phyloP scores from a whole-genome alignment of 2,797 vertebrate species.

The Decapterus maruadsi region DNA sequence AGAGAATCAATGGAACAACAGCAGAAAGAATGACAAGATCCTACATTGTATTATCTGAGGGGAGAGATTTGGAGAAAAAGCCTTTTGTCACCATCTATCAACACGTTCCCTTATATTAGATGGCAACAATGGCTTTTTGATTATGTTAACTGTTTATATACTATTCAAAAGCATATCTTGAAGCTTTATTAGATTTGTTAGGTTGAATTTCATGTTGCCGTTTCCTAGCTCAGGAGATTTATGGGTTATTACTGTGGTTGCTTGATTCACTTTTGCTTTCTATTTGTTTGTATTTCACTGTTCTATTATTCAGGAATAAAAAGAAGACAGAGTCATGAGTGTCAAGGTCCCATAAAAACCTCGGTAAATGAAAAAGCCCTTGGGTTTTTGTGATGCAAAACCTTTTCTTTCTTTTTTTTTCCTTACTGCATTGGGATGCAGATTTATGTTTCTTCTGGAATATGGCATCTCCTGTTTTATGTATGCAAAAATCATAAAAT shows the following conservation, averaged over 20 bases:
- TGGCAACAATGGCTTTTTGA: conserved; percentile 47
- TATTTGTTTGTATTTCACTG: conserved; percentile 41
- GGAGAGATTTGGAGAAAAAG: conserved; percentile 45
- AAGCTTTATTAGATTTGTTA: conserved; percentile 17
- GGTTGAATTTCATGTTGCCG: not conserved
- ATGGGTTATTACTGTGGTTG: conserved; percentile 25
- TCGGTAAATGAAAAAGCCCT: conserved; percentile 7
- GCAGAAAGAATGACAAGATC: conserved; percentile 43
- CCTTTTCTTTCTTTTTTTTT: conserved; percentile 6
- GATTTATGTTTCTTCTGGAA: conserved; percentile 19
- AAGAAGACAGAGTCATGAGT: conserved; percentile 26
- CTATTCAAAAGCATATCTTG: conserved; percentile 1
- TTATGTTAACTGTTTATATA: conserved; percentile 36
- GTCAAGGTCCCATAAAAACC: conserved; percentile 48
- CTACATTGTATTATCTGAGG: conserved; percentile 39
- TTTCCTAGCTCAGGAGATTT: conserved; percentile 17
- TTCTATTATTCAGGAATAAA: conserved; percentile 37
- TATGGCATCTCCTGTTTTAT: conserved; percentile 9
- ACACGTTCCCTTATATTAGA: conserved; percentile 32
- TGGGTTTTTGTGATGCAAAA: conserved; percentile 16
- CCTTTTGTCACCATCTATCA: conserved; percentile 38
- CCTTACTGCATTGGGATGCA: conserved; percentile 14
- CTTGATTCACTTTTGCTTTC: conserved; percentile 20
- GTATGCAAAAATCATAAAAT: conserved; percentile 9
- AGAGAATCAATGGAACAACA: conserved; percentile 48